Conservation (phyloP, 2,113 vertebrate species). For the Urocynchramus pylzowi region DNA sequence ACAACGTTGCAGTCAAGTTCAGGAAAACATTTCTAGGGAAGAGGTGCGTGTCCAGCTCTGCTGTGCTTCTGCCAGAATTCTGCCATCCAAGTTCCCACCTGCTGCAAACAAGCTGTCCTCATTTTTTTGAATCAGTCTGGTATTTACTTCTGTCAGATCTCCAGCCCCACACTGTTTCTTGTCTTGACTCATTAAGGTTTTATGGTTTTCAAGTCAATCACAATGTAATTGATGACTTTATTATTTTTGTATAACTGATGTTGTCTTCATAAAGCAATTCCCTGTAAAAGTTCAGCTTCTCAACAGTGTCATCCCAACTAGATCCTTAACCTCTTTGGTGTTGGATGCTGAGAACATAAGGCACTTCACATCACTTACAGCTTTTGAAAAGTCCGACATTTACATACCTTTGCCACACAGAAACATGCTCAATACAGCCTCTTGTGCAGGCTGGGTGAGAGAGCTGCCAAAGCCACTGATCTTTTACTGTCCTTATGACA, state of each 20-base stretch:
- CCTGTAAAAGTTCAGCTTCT: background rate
- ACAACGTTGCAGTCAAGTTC: background rate
- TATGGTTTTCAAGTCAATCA: background rate
- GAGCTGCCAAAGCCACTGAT: background rate
- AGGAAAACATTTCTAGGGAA: background rate
- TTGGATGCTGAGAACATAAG: background rate
- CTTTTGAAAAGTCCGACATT: background rate
- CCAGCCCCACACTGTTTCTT: fast-evolving
- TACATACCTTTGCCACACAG: background rate
- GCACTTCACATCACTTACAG: background rate
- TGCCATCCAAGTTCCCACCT: background rate
- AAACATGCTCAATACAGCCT: background rate
- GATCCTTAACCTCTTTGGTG: background rate
- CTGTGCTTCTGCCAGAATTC: background rate
- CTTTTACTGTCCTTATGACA: background rate
- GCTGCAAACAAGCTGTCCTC: background rate
- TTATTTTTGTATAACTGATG: background rate
- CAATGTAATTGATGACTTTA: background rate
- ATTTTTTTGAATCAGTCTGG: background rate
- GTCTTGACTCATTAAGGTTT: background rate
- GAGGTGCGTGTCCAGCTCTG: background rate
- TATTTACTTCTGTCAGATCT: background rate
- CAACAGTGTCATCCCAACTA: background rate
- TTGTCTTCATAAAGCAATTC: background rate
- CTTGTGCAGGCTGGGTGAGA: background rate